Conservation (phyloP, 2,888 invertebrate genomes). For the Agriotes lineatus region DNA sequence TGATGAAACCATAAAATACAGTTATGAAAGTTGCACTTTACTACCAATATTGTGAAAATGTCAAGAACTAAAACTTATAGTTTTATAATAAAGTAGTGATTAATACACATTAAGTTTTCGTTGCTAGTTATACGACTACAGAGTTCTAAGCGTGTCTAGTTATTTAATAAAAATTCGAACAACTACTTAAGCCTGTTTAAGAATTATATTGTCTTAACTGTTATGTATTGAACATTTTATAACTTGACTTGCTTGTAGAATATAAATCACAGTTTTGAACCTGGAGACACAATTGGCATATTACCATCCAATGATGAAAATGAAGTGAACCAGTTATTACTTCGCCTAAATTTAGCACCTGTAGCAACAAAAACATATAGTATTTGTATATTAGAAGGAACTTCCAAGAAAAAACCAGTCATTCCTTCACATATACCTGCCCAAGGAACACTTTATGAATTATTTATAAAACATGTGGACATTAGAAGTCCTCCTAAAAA, state of each 20-base stretch:
- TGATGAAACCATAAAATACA: too few relatives aligned
- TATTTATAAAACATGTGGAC: slow-evolving; percentile 76
- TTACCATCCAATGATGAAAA: slow-evolving; percentile 73
- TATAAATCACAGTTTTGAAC: slow-evolving; percentile 59
- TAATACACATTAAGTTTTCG: too few relatives aligned
- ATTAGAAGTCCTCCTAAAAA: slow-evolving; percentile 80
- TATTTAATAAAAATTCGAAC: too few relatives aligned
- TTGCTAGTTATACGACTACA: too few relatives aligned
- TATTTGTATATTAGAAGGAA: slow-evolving; percentile 62
- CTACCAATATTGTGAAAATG: too few relatives aligned
- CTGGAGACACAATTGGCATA: slow-evolving; percentile 74
- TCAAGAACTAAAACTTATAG: too few relatives aligned
- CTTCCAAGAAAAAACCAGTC: slow-evolving; percentile 66
- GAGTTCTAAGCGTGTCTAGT: too few relatives aligned
- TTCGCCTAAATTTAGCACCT: slow-evolving; percentile 67
- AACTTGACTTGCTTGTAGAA: neutral
- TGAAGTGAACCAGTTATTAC: slow-evolving; percentile 74
- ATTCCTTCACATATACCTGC: slow-evolving; percentile 74
- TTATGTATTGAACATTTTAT: too few relatives aligned
- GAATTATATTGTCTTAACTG: too few relatives aligned
- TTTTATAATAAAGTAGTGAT: too few relatives aligned
- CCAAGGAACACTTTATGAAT: slow-evolving; percentile 70
- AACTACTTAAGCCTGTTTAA: too few relatives aligned
- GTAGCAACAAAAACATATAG: slow-evolving; percentile 67
- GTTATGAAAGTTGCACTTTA: too few relatives aligned